Conservation (phyloP, 35 echinoderm and acorn worm genomes). For the Amphiura filiformis region DNA sequence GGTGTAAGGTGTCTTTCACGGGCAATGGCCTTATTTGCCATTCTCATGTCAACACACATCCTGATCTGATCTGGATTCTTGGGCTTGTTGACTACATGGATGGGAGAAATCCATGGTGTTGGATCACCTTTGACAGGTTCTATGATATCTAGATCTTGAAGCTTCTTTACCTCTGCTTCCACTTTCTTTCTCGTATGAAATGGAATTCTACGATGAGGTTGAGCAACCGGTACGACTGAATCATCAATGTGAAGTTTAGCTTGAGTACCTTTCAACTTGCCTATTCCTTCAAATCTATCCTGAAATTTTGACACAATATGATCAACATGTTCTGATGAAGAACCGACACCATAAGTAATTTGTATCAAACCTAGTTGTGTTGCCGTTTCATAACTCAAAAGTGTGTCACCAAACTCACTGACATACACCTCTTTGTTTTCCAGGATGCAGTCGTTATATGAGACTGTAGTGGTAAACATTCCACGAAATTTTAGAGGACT, state of each 20-base stretch:
- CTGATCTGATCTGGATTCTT: constrained; percentile 39
- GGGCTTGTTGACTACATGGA: constrained; percentile 25
- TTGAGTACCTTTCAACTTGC: constrained; percentile 46
- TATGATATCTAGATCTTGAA: constrained; percentile 44
- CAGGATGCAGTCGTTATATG: not conserved
- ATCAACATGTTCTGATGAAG: not conserved
- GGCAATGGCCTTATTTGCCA: constrained; percentile 28
- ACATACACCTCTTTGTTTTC: not conserved
- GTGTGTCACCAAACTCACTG: not conserved
- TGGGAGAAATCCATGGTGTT: constrained; percentile 34
- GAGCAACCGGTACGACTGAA: constrained; percentile 22
- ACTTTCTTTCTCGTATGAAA: constrained; percentile 58
- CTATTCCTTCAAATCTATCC: constrained; percentile 43
- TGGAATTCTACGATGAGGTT: constrained; percentile 54
- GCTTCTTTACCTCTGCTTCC: constrained; percentile 30
- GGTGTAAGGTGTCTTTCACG: constrained; percentile 52
- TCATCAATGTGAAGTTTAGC: constrained; percentile 45
- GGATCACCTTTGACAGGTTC: constrained; percentile 12
- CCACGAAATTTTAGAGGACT: not conserved
- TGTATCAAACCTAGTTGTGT: not conserved
- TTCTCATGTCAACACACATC: constrained; percentile 51
- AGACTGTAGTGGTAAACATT: not conserved
- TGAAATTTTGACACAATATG: constrained; percentile 13
- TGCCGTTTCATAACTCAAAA: constrained; percentile 10
- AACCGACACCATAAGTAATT: too few relatives aligned